Conservation (phyloP, 1,140 invertebrate genomes). For the Oppia nitens region DNA sequence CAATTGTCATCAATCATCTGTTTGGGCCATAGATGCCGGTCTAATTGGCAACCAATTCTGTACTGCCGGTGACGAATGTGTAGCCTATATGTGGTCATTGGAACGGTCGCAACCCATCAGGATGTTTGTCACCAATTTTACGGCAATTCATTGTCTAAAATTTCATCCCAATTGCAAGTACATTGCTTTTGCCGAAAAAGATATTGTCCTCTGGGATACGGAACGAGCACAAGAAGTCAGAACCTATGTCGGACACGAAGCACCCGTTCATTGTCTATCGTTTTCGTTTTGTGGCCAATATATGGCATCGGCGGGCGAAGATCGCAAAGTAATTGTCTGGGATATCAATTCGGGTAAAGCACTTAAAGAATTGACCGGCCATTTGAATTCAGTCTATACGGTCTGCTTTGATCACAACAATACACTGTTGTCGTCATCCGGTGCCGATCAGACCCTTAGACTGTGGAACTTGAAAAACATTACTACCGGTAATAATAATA, state of each 20-base stretch:
- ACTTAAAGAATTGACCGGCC: conserved; percentile 41
- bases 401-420: conserved; percentile 43
- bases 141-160: conserved; percentile 59
- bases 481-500: too few species aligned
- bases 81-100: conserved; percentile 65
- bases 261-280: conserved; percentile 39
- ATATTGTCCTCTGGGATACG: conserved; percentile 52
- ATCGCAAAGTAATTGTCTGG: conserved; percentile 27
- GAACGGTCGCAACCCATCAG: conserved; percentile 57
- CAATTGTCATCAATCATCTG: conserved; percentile 64
- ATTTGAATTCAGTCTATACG: conserved; percentile 40
- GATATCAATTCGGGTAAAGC: conserved; percentile 34
- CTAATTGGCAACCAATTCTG: conserved; percentile 51
- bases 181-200: conserved; percentile 54
- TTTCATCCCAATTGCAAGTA: conserved; percentile 69
- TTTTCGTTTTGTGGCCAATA: conserved; percentile 53
- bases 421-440: conserved; percentile 41
- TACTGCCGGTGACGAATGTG: conserved; percentile 64
- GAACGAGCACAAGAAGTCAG: conserved; percentile 38
- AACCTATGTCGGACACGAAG: conserved; percentile 39
- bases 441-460: conserved; percentile 38
- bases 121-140: conserved; percentile 60
- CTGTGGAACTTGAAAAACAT: conserved; percentile 37
- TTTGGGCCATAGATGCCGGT: conserved; percentile 65
- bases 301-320: conserved; percentile 44